Conservation (phyloP, 2,113 vertebrate genomes). For the Panthera leo region DNA sequence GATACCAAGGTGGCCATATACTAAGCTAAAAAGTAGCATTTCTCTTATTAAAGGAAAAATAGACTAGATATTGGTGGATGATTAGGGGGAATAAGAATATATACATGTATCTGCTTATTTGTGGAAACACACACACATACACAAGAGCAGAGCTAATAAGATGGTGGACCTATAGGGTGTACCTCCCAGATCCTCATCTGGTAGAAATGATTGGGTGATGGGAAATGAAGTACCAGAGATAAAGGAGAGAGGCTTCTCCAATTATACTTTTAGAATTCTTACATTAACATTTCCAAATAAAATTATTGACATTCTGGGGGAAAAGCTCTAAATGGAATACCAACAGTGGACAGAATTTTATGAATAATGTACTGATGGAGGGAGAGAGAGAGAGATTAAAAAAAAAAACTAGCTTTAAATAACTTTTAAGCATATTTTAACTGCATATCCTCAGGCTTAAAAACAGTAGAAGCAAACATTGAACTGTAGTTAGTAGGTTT, state of each 20-base stretch:
- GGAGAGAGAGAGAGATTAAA: too few relatives aligned
- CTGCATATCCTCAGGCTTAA: neutral
- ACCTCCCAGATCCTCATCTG: too few relatives aligned
- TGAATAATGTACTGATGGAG: neutral
- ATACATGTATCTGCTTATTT: neutral
- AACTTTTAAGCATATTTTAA: neutral
- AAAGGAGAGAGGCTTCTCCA: neutral
- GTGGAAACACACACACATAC: neutral
- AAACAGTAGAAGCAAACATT: neutral
- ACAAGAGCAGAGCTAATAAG: neutral
- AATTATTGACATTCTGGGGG: neutral
- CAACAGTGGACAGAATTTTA: neutral
- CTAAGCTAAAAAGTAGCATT: neutral
- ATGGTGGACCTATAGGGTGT: neutral
- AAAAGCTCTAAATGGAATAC: neutral
- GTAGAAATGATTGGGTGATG: neutral
- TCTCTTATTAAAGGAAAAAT: neutral
- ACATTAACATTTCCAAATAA: constrained; percentile 21
- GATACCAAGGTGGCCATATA: neutral
- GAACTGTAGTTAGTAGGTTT: constrained; percentile 17
- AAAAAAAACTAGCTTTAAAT: neutral
- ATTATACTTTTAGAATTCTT: neutral
- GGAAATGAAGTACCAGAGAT: neutral
- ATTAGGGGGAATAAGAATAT: neutral
- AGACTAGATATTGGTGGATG: neutral